A percentile compares a stretch with the other conserved stretches of the same genome.
These are phyloP conservation scores for Macroramphosus scolopax DNA, from an alignment of 2,797 vertebrate genomes.

Conservation along the genomic window DNA sequence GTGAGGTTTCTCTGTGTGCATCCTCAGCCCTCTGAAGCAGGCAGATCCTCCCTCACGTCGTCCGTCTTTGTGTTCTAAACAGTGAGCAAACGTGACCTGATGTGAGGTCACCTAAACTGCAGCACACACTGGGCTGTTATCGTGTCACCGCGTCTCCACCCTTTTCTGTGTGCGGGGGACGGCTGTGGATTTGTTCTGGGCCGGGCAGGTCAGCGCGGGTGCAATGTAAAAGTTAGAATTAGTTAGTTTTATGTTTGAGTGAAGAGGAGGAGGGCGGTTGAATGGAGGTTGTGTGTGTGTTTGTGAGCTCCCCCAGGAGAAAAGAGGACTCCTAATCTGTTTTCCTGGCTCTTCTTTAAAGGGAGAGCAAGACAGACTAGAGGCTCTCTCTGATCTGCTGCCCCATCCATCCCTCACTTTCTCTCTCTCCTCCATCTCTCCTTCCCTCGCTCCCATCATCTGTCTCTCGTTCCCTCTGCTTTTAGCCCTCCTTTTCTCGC, in stretches of 20 bases:
- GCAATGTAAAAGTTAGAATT: constrained; percentile 53
- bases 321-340: constrained; percentile 80
- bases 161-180: constrained; percentile 11
- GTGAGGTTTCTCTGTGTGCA: constrained; percentile 10
- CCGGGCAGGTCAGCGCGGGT: constrained; percentile 61
- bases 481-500: constrained; percentile 66
- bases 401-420: constrained; percentile 75
- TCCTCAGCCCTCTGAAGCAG: constrained; percentile 14
- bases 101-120: constrained; percentile 46
- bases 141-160: constrained; percentile 37
- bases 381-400: constrained; percentile 78
- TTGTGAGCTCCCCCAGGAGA: constrained; percentile 70
- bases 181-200: constrained; percentile 64
- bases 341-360: constrained; percentile 82
- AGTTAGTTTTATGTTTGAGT: constrained; percentile 59
- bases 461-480: constrained; percentile 71
- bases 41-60: constrained; percentile 40
- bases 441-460: constrained; percentile 64
- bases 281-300: constrained; percentile 51
- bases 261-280: constrained; percentile 39
- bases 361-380: constrained; percentile 77
- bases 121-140: constrained; percentile 40
- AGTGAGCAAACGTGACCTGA: constrained; percentile 62
- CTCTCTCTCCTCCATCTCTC: constrained; percentile 63
- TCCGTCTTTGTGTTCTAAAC: constrained; percentile 57